phyloP scores from a whole-genome alignment of 2,888 invertebrate genomes.

The Eupithecia abbreviata region DNA sequence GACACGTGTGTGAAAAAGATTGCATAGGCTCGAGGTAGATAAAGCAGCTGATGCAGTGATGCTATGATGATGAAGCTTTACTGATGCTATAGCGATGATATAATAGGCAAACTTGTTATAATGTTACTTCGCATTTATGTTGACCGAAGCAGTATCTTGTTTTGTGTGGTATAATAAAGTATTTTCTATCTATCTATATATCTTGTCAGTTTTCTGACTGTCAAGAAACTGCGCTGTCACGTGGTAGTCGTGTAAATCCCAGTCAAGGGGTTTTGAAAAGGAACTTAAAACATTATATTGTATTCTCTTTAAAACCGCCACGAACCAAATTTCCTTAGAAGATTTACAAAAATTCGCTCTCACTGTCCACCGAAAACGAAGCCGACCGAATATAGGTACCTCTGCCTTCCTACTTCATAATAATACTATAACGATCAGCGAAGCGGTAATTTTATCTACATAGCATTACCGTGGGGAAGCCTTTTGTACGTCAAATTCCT shows the following conservation, averaged over 20 bases:
- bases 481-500: not conserved
- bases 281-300: not conserved
- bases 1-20: constrained; percentile 6
- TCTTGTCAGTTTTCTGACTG: not conserved
- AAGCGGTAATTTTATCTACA: too few species aligned
- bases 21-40: not conserved
- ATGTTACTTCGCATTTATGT: not conserved
- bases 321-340: not conserved
- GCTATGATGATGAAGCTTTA: not conserved
- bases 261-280: not conserved
- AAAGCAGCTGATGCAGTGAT: not conserved
- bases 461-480: too few species aligned
- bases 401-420: not conserved
- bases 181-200: too few species aligned
- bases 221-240: not conserved
- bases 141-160: not conserved
- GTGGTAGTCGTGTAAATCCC: too few species aligned
- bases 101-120: not conserved
- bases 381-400: not conserved
- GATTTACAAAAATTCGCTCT: not conserved
- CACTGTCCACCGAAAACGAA: not conserved
- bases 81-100: not conserved
- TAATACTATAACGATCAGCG: not conserved
- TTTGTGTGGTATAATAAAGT: too few species aligned
- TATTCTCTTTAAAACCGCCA: not conserved